Evolutionary conservation across 2,797 vertebrate genomes (phyloP).

Genomic region (Balearica regulorum): DNA sequence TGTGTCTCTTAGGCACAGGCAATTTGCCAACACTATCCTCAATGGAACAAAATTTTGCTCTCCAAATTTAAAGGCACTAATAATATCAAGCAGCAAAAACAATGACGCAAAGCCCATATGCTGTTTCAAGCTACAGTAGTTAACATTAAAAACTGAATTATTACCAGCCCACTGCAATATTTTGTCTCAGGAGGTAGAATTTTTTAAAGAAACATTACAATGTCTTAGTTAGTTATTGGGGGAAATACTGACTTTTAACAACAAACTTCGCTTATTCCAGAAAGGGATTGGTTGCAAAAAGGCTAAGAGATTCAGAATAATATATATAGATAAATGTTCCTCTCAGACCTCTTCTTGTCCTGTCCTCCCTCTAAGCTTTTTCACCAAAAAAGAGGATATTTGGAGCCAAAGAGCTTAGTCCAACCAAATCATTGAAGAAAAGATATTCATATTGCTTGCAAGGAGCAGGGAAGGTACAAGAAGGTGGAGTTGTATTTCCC

Average conservation of each 20-base stretch:
- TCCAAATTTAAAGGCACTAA: conserved; percentile 23
- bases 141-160: background rate
- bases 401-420: background rate
- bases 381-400: background rate
- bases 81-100: conserved; percentile 10
- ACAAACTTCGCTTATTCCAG: background rate
- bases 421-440: background rate
- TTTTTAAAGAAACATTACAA: background rate
- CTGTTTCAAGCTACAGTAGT: background rate
- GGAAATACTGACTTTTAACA: background rate
- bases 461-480: background rate
- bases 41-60: background rate
- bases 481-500: background rate
- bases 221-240: background rate
- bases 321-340: background rate
- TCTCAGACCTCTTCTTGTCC: background rate
- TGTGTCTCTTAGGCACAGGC: background rate
- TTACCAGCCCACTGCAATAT: background rate
- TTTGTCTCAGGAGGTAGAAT: background rate
- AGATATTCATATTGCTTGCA: background rate
- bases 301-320: background rate
- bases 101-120: background rate
- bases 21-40: background rate
- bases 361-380: background rate
- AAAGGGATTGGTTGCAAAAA: background rate